A percentile compares a stretch with the other conserved stretches of the same genome.
These are phyloP conservation scores for Tokudaia tokunoshimensis DNA, from an alignment of 2,797 vertebrate genomes.

Conservation along the genomic window DNA sequence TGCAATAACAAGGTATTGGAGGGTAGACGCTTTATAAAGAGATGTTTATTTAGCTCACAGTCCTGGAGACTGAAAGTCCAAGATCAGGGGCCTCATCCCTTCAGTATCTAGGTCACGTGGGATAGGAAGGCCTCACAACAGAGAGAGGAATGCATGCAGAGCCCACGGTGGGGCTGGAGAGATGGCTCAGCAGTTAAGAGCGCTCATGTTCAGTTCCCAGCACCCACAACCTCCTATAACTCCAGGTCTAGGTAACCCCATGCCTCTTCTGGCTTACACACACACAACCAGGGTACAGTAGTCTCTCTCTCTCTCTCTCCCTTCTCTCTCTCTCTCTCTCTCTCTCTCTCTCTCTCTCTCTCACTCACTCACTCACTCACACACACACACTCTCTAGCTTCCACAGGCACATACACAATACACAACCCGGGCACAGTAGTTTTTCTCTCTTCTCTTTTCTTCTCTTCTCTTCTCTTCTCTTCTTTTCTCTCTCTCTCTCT, in stretches of 20 bases:
- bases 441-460: too few relatives aligned
- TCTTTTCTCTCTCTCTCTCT: too few relatives aligned
- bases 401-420: too few relatives aligned
- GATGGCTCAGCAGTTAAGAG: neutral
- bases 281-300: neutral
- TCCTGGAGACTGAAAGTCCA: neutral
- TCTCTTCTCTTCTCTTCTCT: too few relatives aligned
- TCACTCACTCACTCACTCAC: too few relatives aligned
- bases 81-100: too few relatives aligned
- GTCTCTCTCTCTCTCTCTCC: too few relatives aligned
- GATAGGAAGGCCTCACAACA: neutral
- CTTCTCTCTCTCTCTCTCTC: too few relatives aligned
- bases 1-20: neutral
- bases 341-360: too few relatives aligned
- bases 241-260: neutral
- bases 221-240: neutral
- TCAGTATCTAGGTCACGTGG: neutral
- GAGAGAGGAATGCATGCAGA: neutral
- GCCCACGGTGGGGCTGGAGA: neutral
- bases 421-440: too few relatives aligned
- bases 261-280: neutral
- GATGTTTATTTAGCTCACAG: neutral
- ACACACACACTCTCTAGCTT: too few relatives aligned
- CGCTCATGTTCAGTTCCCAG: neutral
- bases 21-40: neutral